Conservation (phyloP, 1,140 invertebrate species). For the Lasioglossum albipes region DNA sequence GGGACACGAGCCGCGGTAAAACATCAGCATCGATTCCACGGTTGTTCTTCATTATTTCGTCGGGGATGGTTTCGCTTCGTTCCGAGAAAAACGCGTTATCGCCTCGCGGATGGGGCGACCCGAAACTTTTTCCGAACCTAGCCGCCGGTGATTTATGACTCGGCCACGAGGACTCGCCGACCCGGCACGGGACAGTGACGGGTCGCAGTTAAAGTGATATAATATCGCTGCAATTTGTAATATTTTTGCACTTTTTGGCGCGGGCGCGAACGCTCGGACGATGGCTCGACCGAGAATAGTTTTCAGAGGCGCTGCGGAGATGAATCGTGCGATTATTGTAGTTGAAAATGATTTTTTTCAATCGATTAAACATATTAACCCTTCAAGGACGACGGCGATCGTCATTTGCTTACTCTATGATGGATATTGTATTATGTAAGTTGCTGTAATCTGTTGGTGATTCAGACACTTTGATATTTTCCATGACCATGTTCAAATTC, state of each 20-base stretch:
- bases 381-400: no score
- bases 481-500: no score
- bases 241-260: neutral
- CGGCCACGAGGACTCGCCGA: neutral
- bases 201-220: constrained; percentile 26
- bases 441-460: no score
- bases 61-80: neutral
- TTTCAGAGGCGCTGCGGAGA: no score
- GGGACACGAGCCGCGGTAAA: neutral
- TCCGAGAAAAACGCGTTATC: constrained; percentile 9
- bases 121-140: neutral
- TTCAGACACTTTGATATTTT: no score
- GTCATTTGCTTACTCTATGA: no score
- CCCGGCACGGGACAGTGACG: neutral
- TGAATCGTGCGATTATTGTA: no score
- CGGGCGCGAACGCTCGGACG: no score
- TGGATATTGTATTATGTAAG: no score
- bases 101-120: no score
- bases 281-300: neutral
- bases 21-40: neutral
- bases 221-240: constrained; percentile 33
- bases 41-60: constrained; percentile 3
- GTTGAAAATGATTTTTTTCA: neutral
- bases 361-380: no score
- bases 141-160: constrained; percentile 24